phyloP scores from a whole-genome alignment of 2,888 invertebrate genomes.

The Mesoligia furuncula region DNA sequence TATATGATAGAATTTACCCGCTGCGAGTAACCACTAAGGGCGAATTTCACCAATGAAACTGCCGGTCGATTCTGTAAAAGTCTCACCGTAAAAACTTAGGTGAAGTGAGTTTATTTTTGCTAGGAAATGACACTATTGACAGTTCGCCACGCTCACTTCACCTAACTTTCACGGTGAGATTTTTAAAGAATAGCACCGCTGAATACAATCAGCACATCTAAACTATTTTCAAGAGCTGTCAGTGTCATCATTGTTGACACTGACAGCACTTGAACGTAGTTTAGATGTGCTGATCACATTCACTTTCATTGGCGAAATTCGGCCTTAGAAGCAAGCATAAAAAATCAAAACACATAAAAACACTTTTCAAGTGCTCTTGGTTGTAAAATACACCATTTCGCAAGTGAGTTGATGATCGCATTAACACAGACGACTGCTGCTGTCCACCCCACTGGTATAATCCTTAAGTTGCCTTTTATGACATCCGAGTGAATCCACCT shows the following conservation, averaged over 20 bases:
- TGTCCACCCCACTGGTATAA: conserved; percentile 1
- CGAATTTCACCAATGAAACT: background rate
- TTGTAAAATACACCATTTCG: conserved; percentile 9
- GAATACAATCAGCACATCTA: background rate
- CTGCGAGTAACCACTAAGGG: background rate
- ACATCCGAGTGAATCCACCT: conserved; percentile 36
- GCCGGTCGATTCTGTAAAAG: no score
- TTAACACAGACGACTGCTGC: conserved; percentile 29
- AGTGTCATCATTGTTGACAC: background rate
- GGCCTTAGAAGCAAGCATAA: background rate
- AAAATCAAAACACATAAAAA: background rate
- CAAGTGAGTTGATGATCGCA: conserved; percentile 33
- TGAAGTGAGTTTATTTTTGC: no score
- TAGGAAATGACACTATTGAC: no score
- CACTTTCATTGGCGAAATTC: background rate
- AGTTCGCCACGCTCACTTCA: no score
- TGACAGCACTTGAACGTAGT: background rate
- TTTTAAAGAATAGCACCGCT: no score
- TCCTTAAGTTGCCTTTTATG: conserved; percentile 30
- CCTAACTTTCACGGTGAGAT: no score
- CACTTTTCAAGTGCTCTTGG: background rate
- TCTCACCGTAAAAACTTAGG: no score
- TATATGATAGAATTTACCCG: no score
- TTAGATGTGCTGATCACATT: background rate
- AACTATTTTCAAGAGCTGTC: no score